Conservation (phyloP, 2,888 invertebrate species). For the Amblyjoppa fuscipennis region DNA sequence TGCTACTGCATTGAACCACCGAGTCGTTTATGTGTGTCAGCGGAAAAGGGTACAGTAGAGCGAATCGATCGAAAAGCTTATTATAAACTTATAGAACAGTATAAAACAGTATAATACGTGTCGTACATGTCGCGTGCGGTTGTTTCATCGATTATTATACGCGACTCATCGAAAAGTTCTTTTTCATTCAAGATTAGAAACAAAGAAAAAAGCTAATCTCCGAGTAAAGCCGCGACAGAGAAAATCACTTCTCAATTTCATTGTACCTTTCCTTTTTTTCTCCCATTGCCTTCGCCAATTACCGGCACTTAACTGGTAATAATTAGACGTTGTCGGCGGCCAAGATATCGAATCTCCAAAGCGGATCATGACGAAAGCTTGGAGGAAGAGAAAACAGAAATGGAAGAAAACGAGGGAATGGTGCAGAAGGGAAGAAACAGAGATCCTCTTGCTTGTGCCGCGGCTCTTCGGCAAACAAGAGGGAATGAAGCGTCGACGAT, state of each 20-base stretch:
- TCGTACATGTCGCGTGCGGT: constrained; percentile 1
- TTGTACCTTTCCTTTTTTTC: constrained; percentile 70
- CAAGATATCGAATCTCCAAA: constrained; percentile 61
- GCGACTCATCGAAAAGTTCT: constrained; percentile 5
- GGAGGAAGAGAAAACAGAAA: constrained; percentile 20
- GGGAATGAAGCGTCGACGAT: constrained; percentile 41
- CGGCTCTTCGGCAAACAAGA: constrained; percentile 61
- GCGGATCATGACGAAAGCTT: constrained; percentile 25
- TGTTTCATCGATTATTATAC: constrained; percentile 4
- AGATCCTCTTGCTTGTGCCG: constrained; percentile 54
- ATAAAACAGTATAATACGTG: constrained; percentile 29
- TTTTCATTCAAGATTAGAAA: not conserved
- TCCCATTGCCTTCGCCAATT: constrained; percentile 78
- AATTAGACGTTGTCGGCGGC: constrained; percentile 80
- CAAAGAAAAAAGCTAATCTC: not conserved
- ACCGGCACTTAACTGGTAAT: constrained; percentile 82
- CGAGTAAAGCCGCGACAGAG: not conserved
- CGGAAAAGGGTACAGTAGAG: constrained; percentile 20
- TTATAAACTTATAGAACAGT: not conserved
- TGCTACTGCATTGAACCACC: constrained; percentile 39
- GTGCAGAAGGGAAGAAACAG: constrained; percentile 54
- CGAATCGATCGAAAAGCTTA: constrained; percentile 53
- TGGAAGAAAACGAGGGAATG: not conserved
- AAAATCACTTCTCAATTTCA: constrained; percentile 80
- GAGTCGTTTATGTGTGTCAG: constrained; percentile 51